Evolutionary conservation across 2,888 invertebrate genomes (phyloP).

Genomic region (Caradrina kadenii): DNA sequence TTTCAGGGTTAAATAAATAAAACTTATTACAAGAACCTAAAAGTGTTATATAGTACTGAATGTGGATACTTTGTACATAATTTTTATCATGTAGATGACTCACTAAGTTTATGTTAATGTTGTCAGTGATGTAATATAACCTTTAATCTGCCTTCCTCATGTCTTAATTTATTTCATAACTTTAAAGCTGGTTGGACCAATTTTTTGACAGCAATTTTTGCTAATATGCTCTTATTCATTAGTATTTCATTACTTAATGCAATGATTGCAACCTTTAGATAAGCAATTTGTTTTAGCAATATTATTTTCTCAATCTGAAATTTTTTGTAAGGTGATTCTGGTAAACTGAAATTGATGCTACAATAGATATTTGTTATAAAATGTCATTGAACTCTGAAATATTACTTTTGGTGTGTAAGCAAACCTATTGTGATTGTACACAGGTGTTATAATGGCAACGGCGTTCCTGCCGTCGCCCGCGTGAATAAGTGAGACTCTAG

Average conservation of each 20-base stretch:
- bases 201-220: slow-evolving; percentile 38
- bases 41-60: slow-evolving; percentile 28
- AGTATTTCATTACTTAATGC: slow-evolving; percentile 5
- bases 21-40: slow-evolving; percentile 24
- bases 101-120: slow-evolving; percentile 54
- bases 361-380: slow-evolving; percentile 11
- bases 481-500: slow-evolving; percentile 85
- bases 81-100: slow-evolving; percentile 51
- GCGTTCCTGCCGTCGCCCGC: slow-evolving; percentile 84
- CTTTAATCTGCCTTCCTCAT: slow-evolving; percentile 55
- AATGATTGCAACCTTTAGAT: slow-evolving; percentile 1
- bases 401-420: slow-evolving; percentile 39
- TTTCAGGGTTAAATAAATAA: slow-evolving; percentile 55
- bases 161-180: slow-evolving; percentile 50
- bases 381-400: slow-evolving; percentile 6
- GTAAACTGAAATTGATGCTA: neutral
- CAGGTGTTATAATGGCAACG: slow-evolving; percentile 90
- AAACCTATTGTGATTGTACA: slow-evolving; percentile 62
- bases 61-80: slow-evolving; percentile 36
- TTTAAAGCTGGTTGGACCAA: slow-evolving; percentile 38
- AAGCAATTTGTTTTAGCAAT: slow-evolving; percentile 4
- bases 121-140: slow-evolving; percentile 62
- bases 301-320: neutral
- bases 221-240: slow-evolving; percentile 36
- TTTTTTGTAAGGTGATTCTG: neutral